These are phyloP conservation scores for Psittacara wagleri DNA, from an alignment of 2,113 vertebrate genomes.

Conservation along the genomic window DNA sequence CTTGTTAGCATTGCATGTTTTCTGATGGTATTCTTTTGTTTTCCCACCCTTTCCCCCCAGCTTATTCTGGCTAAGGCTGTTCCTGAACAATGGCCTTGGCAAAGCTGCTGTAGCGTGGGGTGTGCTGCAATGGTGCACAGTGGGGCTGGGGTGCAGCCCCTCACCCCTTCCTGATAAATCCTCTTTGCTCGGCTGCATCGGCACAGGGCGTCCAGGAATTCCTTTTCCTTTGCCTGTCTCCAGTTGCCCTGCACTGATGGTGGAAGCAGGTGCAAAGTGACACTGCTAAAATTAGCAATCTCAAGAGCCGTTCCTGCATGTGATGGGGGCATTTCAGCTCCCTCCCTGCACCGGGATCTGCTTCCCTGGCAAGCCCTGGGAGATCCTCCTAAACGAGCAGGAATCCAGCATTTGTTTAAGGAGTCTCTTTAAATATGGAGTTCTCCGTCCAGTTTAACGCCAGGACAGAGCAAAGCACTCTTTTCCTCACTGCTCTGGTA, in stretches of 20 bases:
- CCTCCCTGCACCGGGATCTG: background rate
- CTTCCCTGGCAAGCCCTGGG: background rate
- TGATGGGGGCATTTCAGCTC: background rate
- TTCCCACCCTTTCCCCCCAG: background rate
- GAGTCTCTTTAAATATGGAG: background rate
- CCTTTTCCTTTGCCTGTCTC: background rate
- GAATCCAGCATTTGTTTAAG: background rate
- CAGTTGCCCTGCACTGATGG: background rate
- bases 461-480: accelerated
- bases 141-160: background rate
- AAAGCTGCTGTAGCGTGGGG: background rate
- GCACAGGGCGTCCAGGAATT: accelerated
- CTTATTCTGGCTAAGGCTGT: background rate
- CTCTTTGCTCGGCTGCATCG: accelerated
- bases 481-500: accelerated
- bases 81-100: accelerated
- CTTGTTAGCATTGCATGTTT: background rate
- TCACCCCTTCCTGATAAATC: accelerated
- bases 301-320: accelerated
- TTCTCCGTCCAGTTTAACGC: accelerated
- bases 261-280: slow-evolving; percentile 18
- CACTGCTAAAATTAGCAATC: background rate
- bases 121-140: background rate
- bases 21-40: background rate
- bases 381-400: background rate